Conservation (phyloP, 2,797 vertebrate species). For the Chloroceryle inda region DNA sequence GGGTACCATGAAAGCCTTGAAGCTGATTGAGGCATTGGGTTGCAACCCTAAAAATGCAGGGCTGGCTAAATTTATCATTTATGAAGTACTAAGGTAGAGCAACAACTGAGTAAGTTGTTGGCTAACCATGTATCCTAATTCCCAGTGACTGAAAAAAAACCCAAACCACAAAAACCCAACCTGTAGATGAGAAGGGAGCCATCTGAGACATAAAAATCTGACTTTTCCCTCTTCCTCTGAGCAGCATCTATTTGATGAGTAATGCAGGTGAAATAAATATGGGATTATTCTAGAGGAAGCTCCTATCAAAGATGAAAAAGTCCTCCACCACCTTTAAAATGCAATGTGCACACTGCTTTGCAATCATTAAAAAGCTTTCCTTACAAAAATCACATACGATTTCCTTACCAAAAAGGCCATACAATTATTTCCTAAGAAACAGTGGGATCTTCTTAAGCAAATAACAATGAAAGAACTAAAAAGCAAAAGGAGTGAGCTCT, state of each 20-base stretch:
- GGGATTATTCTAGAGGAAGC: not conserved
- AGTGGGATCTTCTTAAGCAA: not conserved
- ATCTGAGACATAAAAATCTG: not conserved
- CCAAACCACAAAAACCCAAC: no score
- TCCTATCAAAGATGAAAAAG: not conserved
- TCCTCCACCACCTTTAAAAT: not conserved
- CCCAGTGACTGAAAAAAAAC: not conserved
- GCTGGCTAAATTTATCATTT: not conserved
- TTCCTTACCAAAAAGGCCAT: not conserved
- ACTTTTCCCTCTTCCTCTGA: not conserved
- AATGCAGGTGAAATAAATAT: not conserved
- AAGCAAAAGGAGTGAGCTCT: not conserved
- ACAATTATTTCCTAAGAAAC: not conserved
- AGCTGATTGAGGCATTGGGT: not conserved
- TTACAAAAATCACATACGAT: not conserved
- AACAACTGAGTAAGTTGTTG: not conserved
- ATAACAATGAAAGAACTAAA: not conserved
- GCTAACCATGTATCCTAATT: not conserved
- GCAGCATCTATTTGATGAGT: not conserved
- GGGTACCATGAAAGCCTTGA: not conserved
- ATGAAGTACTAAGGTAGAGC: not conserved
- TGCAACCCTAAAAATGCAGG: not conserved
- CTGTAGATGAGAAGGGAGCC: not conserved
- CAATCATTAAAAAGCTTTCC: not conserved
- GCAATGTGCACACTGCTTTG: not conserved